phyloP scores from a whole-genome alignment of 35 echinoderm and acorn worm species.

The Ophiothrix spiculata region DNA sequence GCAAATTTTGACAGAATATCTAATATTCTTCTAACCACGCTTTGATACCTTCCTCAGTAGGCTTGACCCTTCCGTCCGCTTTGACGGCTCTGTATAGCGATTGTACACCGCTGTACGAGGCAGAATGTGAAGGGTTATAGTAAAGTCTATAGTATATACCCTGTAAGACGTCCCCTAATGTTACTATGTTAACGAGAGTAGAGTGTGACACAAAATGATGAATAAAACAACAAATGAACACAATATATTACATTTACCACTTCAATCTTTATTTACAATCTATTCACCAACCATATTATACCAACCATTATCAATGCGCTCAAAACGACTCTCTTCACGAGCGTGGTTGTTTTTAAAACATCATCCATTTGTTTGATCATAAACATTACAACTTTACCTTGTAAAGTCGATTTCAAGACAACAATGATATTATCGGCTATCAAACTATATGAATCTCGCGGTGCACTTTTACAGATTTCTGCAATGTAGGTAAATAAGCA shows the following conservation, averaged over 20 bases:
- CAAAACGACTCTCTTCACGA: too few relatives aligned
- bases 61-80: conserved; percentile 12
- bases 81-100: conserved; percentile 29
- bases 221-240: too few relatives aligned
- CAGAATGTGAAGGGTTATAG: conserved; percentile 30
- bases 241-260: too few relatives aligned
- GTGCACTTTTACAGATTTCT: not conserved
- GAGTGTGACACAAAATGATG: too few relatives aligned
- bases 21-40: conserved; percentile 47
- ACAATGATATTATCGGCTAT: not conserved
- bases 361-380: not conserved
- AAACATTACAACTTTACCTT: not conserved
- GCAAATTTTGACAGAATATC: conserved; percentile 40
- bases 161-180: not conserved
- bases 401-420: not conserved
- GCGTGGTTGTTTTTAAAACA: too few relatives aligned
- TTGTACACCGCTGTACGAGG: conserved; percentile 24
- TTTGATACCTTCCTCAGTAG: conserved; percentile 20
- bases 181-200: too few relatives aligned
- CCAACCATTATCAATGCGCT: too few relatives aligned
- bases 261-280: too few relatives aligned
- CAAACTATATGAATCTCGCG: not conserved
- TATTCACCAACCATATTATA: too few relatives aligned
- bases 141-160: too few relatives aligned
- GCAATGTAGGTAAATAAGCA: not conserved